Base-by-base conservation (phyloP, 2,888 invertebrate genomes). In the Stegana nigrithorax region DNA sequence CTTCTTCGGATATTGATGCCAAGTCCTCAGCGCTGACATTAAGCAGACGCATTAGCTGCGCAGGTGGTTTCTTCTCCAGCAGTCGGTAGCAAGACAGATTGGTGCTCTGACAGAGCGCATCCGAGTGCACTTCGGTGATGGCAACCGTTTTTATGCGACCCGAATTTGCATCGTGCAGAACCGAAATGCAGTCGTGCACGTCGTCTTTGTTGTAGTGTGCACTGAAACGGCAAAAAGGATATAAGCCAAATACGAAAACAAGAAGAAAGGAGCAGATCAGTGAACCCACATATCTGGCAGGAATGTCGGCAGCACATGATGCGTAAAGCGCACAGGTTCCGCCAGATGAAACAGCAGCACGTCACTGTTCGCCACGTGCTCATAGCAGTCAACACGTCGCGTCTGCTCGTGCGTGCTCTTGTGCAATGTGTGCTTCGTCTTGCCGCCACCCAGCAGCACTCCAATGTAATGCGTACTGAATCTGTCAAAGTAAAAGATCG, bases 381-480 rank as follows among this genome's bases (percentile, higher is more conserved):
- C 88, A 4, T 89, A 87, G 27, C 88, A 88, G 67, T 90, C 88
- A 3, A 94, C 87, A 60, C 87, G 85, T 27, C 88, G 86, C n/a
- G 89, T 87, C 86, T 93, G 91, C 80, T 94, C 93, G 77, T 91
- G 88, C 4, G 91, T 90, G 42, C 92, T 90, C 64, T 87, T 86
- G 51, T 85, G 84, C 4, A 89, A 86, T 53, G 87, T 84, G 36
- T 88, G 83, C 65, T 91, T 86, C 0, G 88, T 87, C 76, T 89
- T 88, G 14, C 90, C 88, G 19, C 89, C 89, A n/a, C 94, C 94
- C 45, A 93, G 82, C 8, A 92, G 81, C 4, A 89, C 91, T 2
- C 88, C 86, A 6, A 91, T 86, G 68, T 90, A 91, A 73, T 90
- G 87, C n/a, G 81, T 80, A 14, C 82, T 73, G 26, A 89, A 82